Evolutionary conservation across 2,113 vertebrate species (phyloP), one percentile per base, ranked within the genome.

Genomic region (Ancistrus triradiatus): DNA sequence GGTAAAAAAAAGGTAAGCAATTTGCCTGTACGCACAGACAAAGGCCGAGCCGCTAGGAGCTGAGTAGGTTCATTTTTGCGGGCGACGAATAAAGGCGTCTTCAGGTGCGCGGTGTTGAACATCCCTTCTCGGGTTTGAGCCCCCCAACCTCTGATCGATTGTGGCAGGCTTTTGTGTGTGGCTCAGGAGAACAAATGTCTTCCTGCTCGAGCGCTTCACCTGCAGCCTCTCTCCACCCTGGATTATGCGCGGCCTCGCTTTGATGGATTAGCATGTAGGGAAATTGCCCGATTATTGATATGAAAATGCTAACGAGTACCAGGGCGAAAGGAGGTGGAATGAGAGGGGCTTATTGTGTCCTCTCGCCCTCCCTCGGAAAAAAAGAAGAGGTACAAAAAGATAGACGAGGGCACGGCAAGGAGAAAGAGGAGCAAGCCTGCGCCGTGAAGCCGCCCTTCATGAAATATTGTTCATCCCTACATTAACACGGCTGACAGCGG

Each of bases 271-370:
- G 92, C 92, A 94, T 91, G 91, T 91, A 88, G 88, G 83, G 86
- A 95, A 97, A 96, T 95, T 94, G 92, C 92, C 92, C 84, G 90
- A 96, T 98, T 87, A 94, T 96, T 97, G 95, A 96, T 97, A 95
- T 94, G 94, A 95, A 96, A 97, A 94, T 96, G 90, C 93, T 95
- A 90, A 83, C 80, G 82, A 82, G 76, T 76, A 81, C 80, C 76
- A 81, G 73, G 85, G 85, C 86, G 83, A 86, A 81, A 83, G 43
- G 87, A 63, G 18, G 78, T 86, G 77, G 78, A n/a, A n/a, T n/a
- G n/a, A n/a, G n/a, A n/a, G 83, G 77, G 80, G 82, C 84, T 85
- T 83, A 83, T 77, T 87, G 90, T 87, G 90, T 87, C 76, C 69
- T 84, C 86, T 77, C 87, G 89, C 86, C 75, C 69, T 84, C 86